A percentile compares a stretch with the other conserved stretches of the same genome.
Evolutionary conservation across 2,888 invertebrate species (phyloP).

Genomic region (Drosophila eohydei): DNA sequence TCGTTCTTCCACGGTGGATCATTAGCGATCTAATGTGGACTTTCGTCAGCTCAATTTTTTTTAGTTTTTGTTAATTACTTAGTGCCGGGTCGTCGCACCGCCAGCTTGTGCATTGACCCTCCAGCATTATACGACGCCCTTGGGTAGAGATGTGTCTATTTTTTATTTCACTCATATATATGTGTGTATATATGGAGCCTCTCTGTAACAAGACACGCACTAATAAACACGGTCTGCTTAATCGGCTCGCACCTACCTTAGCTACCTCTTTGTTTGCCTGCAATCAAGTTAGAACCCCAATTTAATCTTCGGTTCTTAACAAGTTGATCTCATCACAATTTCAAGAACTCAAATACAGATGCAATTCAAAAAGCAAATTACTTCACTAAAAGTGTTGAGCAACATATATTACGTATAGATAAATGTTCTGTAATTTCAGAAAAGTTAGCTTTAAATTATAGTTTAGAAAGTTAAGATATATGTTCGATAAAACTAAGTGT

Average conservation of each 20-base stretch:
- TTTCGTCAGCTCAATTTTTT: constrained; percentile 19
- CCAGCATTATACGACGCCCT: constrained; percentile 35
- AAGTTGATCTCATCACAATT: not conserved
- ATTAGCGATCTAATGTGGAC: constrained; percentile 33
- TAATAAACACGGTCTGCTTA: constrained; percentile 24
- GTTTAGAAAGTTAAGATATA: not conserved
- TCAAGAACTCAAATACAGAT: not conserved
- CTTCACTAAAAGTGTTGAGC: not conserved
- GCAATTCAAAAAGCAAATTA: not conserved
- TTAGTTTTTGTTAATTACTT: constrained; percentile 44
- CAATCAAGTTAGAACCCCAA: not conserved
- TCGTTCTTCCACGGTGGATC: constrained; percentile 15
- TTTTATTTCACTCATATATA: not conserved
- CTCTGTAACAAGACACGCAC: constrained; percentile 38
- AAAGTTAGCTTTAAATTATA: not conserved
- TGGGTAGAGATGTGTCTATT: constrained; percentile 22
- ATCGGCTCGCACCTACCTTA: not conserved
- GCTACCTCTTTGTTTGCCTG: not conserved
- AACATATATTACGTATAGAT: not conserved
- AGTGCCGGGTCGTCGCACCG: constrained; percentile 46
- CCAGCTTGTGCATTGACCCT: constrained; percentile 57
- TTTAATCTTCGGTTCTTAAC: not conserved
- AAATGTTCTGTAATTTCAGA: not conserved
- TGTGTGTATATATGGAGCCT: not conserved
- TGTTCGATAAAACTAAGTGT: not conserved